Base-by-base conservation (phyloP, 2,113 vertebrate species). In the Scomber scombrus region DNA sequence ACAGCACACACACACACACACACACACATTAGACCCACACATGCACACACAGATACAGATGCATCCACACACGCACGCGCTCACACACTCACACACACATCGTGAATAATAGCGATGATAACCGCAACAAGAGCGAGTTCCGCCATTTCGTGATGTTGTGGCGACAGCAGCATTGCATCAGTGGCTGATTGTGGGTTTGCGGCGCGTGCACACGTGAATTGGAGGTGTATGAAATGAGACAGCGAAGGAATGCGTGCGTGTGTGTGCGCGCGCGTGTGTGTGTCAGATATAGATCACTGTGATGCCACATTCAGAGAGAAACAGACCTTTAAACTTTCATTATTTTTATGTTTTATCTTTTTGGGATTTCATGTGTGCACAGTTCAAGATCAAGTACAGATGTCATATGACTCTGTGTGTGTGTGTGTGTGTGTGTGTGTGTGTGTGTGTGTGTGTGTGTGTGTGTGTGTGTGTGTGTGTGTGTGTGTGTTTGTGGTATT, bases 91-190 rank as follows among this genome's bases (percentile, higher is more conserved):
- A 23, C 65, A 11, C 62, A 72, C 76, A 61, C 81, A 64, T 52
- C 15, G 43, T 58, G 76, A 77, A 76, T 71, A 83, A 46, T 40
- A 76, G 70, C 77, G 68, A 63, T 11, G 75, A 81, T 78, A 88
- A 81, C 84, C 77, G 75, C 88, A 71, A 78, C 82, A 82, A 78
- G 60, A 91, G 82, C 83, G 82, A 89, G 88, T 93, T 93, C 93
- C 93, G 93, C 93, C 93, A 94, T 94, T 94, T 94, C 92, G 86
- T 73, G 92, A 87, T 89, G 86, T 90, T 89, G 88, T 90, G 85
- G 81, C 85, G 86, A 85, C 88, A 91, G 85, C 90, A 81, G 78
- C 82, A 55, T 70, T 72, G 55, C 80, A 68, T 81, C 66, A 62
- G 76, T 18, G 62, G 60, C 74, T 84, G 83, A 71, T 43, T 60